Evolutionary conservation across 2,113 vertebrate species (phyloP).

Genomic region (Oreocharis arfaki): DNA sequence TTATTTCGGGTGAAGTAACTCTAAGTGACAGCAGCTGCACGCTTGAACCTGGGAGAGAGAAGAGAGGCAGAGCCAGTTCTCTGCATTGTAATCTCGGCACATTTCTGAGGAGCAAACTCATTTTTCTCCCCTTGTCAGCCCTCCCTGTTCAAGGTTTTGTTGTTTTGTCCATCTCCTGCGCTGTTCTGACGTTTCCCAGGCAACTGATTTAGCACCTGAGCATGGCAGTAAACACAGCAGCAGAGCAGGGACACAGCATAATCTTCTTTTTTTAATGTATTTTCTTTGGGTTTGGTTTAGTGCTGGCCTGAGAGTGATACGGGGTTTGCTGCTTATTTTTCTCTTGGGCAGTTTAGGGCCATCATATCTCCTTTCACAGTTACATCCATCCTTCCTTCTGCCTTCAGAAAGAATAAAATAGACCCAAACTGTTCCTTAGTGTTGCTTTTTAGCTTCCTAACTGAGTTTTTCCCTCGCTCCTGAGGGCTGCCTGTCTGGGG

Average conservation of each 20-base stretch:
- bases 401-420: background rate
- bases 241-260: background rate
- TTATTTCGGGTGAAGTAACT: background rate
- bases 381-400: background rate
- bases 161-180: background rate
- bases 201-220: slow-evolving; percentile 29
- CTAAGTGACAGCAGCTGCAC: background rate
- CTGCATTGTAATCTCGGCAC: background rate
- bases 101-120: background rate
- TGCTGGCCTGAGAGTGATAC: background rate
- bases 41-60: background rate
- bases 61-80: background rate
- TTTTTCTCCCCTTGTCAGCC: background rate
- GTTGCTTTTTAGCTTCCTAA: background rate
- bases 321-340: background rate
- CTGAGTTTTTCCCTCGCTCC: background rate
- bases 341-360: background rate
- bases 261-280: background rate
- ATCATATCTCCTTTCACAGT: background rate
- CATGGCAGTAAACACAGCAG: slow-evolving; percentile 4
- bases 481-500: background rate
- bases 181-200: slow-evolving; percentile 37
- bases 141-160: background rate
- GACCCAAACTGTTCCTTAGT: background rate
- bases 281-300: background rate